phyloP scores from a whole-genome alignment of 2,888 invertebrate species.

The Xestobium rufovillosum region DNA sequence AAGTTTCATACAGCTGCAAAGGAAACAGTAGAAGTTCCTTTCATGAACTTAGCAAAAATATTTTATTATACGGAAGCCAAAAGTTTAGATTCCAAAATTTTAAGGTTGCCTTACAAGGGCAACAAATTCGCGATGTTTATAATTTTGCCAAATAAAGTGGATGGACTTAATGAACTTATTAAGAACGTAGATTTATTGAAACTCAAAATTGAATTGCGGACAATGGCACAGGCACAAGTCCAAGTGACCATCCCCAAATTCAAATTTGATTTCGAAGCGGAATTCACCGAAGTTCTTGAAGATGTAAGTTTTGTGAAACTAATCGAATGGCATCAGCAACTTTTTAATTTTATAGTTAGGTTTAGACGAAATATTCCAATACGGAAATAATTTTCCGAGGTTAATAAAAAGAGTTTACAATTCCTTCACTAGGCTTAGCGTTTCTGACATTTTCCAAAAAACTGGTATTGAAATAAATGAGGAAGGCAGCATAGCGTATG shows the following conservation, averaged over 20 bases:
- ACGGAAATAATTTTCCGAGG: conserved; percentile 61
- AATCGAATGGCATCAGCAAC: neutral
- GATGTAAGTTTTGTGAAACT: conserved; percentile 45
- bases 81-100: conserved; percentile 59
- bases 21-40: conserved; percentile 46
- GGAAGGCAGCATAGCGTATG: conserved; percentile 62
- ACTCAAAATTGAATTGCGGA: conserved; percentile 50
- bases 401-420: conserved; percentile 52
- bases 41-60: conserved; percentile 62
- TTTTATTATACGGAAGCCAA: conserved; percentile 58
- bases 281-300: conserved; percentile 52
- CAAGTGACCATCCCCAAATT: conserved; percentile 67
- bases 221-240: conserved; percentile 53
- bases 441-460: conserved; percentile 67
- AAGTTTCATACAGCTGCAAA: conserved; percentile 54
- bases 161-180: conserved; percentile 54
- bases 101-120: conserved; percentile 67
- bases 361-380: conserved; percentile 62
- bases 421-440: conserved; percentile 42
- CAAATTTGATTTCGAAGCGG: conserved; percentile 61
- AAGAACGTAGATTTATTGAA: conserved; percentile 49
- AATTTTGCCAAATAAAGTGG: conserved; percentile 57
- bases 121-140: conserved; percentile 67
- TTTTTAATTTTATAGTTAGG: conserved; percentile 51
- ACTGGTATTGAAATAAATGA: conserved; percentile 72